phyloP scores from a whole-genome alignment of 2,888 invertebrate genomes.

The Drosophila rellima region DNA sequence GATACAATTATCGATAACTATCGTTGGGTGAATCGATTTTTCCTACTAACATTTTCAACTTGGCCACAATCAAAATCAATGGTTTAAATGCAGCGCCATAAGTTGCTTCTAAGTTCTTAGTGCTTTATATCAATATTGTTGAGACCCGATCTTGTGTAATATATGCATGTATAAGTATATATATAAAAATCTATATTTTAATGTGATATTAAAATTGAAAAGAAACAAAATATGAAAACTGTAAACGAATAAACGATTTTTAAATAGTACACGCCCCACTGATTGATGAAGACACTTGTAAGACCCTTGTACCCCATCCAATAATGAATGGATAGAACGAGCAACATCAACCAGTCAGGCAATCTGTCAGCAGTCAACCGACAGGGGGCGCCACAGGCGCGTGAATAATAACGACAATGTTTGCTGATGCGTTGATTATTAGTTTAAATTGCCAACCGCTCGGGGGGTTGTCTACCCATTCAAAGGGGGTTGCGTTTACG shows the following conservation, averaged over 20 bases:
- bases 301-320: slow-evolving; percentile 20
- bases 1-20: neutral
- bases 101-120: slow-evolving; percentile 49
- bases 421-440: slow-evolving; percentile 85
- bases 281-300: slow-evolving; percentile 70
- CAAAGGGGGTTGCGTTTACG: slow-evolving; percentile 11
- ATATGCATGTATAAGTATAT: slow-evolving; percentile 51
- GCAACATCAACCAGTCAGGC: slow-evolving; percentile 26
- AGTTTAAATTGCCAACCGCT: slow-evolving; percentile 80
- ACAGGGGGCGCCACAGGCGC: slow-evolving; percentile 57
- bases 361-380: slow-evolving; percentile 69
- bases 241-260: slow-evolving; percentile 73
- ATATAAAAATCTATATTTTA: slow-evolving; percentile 66
- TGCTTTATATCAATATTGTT: slow-evolving; percentile 62
- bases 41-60: neutral
- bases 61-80: slow-evolving; percentile 20
- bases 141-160: slow-evolving; percentile 64
- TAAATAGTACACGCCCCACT: slow-evolving; percentile 53
- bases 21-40: neutral
- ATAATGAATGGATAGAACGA: neutral
- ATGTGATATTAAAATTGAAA: slow-evolving; percentile 68
- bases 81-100: slow-evolving; percentile 23
- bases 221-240: slow-evolving; percentile 45
- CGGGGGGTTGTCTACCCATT: slow-evolving; percentile 47
- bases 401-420: slow-evolving; percentile 82